phyloP scores from a whole-genome alignment of 1,140 invertebrate genomes.

The Penaeus chinensis region DNA sequence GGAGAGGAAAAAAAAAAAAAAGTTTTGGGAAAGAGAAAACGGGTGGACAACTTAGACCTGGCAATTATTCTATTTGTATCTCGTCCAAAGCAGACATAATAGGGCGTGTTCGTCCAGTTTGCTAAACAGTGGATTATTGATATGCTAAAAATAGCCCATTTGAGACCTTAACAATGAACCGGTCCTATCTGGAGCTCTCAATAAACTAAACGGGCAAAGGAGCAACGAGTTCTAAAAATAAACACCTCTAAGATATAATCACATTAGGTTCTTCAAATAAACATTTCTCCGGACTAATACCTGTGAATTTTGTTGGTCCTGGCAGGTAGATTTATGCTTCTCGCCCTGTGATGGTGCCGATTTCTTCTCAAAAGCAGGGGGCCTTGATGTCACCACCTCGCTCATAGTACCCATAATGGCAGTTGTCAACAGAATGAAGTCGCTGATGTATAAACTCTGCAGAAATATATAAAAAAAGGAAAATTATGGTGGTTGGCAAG shows the following conservation, averaged over 20 bases:
- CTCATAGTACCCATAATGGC: slow-evolving; percentile 57
- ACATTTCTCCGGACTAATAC: background rate
- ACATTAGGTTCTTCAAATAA: background rate
- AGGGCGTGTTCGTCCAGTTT: no score
- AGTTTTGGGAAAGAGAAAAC: background rate
- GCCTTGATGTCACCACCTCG: slow-evolving; percentile 53
- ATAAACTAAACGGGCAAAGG: no score
- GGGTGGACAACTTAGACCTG: background rate
- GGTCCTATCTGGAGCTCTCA: no score
- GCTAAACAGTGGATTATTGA: no score
- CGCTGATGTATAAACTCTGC: slow-evolving; percentile 8
- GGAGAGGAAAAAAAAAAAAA: background rate
- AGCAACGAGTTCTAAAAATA: no score
- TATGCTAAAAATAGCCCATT: no score
- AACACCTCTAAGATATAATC: no score
- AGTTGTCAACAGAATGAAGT: background rate
- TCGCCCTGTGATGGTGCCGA: slow-evolving; percentile 14
- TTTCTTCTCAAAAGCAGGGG: slow-evolving; percentile 51
- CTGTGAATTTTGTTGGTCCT: slow-evolving; percentile 19
- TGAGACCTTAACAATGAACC: no score
- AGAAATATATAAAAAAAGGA: background rate
- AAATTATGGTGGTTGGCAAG: background rate
- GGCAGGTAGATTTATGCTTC: slow-evolving; percentile 14
- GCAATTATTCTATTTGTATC: no score
- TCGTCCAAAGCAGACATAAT: background rate